Base-by-base conservation (phyloP, 2,888 invertebrate genomes). In the Camponotus fellah region DNA sequence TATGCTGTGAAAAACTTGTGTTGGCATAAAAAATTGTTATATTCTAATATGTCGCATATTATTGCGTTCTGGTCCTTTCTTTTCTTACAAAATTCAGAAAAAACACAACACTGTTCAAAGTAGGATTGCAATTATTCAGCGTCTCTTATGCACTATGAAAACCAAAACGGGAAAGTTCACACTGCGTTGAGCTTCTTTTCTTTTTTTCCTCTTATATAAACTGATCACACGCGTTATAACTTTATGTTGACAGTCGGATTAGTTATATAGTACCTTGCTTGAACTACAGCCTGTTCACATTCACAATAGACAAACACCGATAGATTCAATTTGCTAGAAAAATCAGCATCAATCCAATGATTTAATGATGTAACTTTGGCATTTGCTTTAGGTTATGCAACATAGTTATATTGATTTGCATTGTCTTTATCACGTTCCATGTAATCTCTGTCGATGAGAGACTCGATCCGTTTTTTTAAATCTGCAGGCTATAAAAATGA, bases 391-490 rank as follows among this genome's bases (percentile, higher is more conserved):
- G 93, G 93, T 97, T 98, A 99, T 94, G 99, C 99, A 94, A 99
- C 99, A 95, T 99, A 99, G 96, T 99, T 99, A 96, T 99, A 99
- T 95, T 98, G 98, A 95, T 99, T 99, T 88, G 99, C 97, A 96
- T 99, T 99, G 95, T 99, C 99, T 95, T 99, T 99, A 95, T 99
- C 99, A 69, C 99, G 96, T 95, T 99, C 98, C 98, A 99, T 99
- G 95, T 99, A 99, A 95, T 99, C 99, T 93, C 99, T 96, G 95
- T 99, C 99, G 94, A 99, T 99, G 80, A 99, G 96, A 74, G 99
- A 99, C 95, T 99, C 99, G 92, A 99, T 99, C 90, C 99, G 97
- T 95, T 99, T 99, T 96, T 99, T 99, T 93, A 99, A 96, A 96
- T 99, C 99, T 86, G 98, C 97, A 89, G 99, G 99, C 99, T 99